Evolutionary conservation across 2,888 invertebrate species (phyloP).

Genomic region (Rhaphigaster nebulosa): DNA sequence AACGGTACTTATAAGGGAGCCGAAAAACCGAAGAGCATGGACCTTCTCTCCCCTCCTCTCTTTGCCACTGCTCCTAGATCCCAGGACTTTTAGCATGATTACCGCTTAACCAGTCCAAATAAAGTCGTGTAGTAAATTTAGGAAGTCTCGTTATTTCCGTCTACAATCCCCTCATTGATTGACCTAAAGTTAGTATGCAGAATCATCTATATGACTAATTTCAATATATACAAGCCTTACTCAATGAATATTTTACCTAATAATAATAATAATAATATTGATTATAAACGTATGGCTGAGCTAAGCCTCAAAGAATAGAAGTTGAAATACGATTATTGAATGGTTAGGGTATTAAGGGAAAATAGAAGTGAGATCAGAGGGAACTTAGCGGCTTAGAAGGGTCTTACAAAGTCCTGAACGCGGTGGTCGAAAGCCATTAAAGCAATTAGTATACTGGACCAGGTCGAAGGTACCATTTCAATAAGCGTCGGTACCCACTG

Average conservation of each 20-base stretch:
- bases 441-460: background rate
- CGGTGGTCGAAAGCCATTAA: background rate
- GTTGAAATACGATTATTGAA: background rate
- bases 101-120: no score
- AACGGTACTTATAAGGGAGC: no score
- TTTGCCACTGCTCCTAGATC: no score
- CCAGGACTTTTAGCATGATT: no score
- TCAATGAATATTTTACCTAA: background rate
- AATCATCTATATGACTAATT: background rate
- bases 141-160: no score
- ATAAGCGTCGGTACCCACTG: background rate
- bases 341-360: background rate
- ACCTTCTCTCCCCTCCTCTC: no score
- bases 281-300: background rate
- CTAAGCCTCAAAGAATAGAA: background rate
- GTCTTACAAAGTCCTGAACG: conserved; percentile 5
- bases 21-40: no score
- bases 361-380: background rate
- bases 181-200: background rate
- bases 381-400: background rate
- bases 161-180: no score
- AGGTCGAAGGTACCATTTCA: background rate
- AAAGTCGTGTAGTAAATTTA: no score
- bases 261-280: background rate
- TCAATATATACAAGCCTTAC: background rate